These are phyloP conservation scores for Protomyctophum bolini DNA, from an alignment of 2,113 vertebrate genomes.

Conservation along the genomic window DNA sequence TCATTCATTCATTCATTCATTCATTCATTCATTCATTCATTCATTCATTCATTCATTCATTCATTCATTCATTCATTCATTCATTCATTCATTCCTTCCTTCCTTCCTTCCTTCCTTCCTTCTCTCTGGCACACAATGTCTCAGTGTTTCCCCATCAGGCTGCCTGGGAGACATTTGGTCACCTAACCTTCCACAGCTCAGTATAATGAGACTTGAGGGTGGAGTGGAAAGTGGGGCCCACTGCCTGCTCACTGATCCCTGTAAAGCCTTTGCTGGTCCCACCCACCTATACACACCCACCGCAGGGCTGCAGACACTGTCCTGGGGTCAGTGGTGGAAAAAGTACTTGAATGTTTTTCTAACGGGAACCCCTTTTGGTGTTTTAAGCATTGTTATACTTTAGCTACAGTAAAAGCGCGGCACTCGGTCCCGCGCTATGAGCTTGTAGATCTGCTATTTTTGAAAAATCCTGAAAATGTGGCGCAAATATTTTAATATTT, in stretches of 20 bases:
- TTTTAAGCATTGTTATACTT: too few species aligned
- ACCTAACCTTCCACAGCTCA: slow-evolving; percentile 34
- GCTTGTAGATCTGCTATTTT: too few species aligned
- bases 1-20: too few species aligned
- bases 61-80: not conserved
- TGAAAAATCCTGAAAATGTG: too few species aligned
- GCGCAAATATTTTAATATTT: too few species aligned
- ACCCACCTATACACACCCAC: slow-evolving; percentile 4
- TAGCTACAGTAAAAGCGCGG: too few species aligned
- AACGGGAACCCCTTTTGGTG: too few species aligned
- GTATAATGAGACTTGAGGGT: not conserved
- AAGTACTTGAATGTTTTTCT: too few species aligned
- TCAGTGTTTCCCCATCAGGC: slow-evolving; percentile 18
- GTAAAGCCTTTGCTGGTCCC: slow-evolving; percentile 23
- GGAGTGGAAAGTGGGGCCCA: not conserved
- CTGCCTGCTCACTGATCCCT: slow-evolving; percentile 33
- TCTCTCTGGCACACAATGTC: slow-evolving; percentile 4
- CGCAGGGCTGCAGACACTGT: slow-evolving; percentile 9
- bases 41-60: not conserved
- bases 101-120: not conserved
- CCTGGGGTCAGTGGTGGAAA: not conserved
- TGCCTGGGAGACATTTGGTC: slow-evolving; percentile 45
- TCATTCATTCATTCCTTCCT: not conserved
- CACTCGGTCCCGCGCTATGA: too few species aligned
- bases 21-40: not conserved